Conservation (phyloP, 2,888 invertebrate species). For the Ferrisia virgata region DNA sequence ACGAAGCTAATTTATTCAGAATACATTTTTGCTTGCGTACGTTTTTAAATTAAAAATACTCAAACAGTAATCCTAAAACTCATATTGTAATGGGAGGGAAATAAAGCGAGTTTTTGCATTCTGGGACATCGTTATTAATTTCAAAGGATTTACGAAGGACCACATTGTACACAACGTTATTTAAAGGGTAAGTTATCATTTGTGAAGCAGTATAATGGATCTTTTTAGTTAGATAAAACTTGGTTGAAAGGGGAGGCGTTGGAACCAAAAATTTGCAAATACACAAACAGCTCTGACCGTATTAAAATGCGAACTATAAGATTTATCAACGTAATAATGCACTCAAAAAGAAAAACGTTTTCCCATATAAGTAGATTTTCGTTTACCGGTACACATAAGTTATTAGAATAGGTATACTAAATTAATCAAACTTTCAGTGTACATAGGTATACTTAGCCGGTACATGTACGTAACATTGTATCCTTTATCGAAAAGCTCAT, state of each 20-base stretch:
- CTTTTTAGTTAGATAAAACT: constrained; percentile 33
- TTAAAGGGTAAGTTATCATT: constrained; percentile 40
- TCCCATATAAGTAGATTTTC: background rate
- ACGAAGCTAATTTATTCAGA: constrained; percentile 5
- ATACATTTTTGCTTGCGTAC: background rate
- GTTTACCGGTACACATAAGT: background rate
- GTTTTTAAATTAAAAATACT: constrained; percentile 23
- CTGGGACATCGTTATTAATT: constrained; percentile 38
- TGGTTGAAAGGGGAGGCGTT: background rate
- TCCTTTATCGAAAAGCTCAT: too few species aligned
- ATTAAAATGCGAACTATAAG: background rate
- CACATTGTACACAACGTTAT: constrained; percentile 33
- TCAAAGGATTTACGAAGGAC: constrained; percentile 36
- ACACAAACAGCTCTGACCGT: background rate
- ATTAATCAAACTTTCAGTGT: too few species aligned
- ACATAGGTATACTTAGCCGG: too few species aligned
- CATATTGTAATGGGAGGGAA: background rate
- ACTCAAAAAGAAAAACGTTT: background rate
- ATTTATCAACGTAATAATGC: background rate
- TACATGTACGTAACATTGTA: too few species aligned
- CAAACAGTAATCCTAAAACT: background rate
- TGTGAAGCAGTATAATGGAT: constrained; percentile 22
- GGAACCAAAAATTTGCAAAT: constrained; percentile 13
- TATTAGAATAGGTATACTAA: background rate
- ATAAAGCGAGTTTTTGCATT: constrained; percentile 33